A percentile compares a stretch with the other conserved stretches of the same genome.
phyloP scores from a whole-genome alignment of 2,888 invertebrate genomes.

The Petrolisthes cinctipes region DNA sequence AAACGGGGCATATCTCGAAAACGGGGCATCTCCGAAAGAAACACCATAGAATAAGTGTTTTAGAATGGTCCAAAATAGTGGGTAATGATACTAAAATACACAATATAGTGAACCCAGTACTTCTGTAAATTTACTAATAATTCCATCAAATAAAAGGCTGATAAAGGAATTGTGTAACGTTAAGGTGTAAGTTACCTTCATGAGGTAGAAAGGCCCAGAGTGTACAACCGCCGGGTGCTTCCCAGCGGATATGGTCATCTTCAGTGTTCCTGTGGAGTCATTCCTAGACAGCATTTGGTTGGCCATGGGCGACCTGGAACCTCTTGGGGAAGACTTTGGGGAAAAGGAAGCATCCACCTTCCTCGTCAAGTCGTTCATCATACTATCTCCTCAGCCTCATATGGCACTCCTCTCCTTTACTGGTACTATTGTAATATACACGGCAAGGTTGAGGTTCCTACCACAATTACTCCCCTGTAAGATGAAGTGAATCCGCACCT shows the following conservation, averaged over 20 bases:
- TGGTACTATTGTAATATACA: too few relatives aligned
- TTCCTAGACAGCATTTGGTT: conserved; percentile 60
- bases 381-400: neutral
- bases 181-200: conserved; percentile 77
- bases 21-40: too few relatives aligned
- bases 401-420: too few relatives aligned
- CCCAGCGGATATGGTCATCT: conserved; percentile 96
- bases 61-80: too few relatives aligned
- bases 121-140: too few relatives aligned
- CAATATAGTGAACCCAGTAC: too few relatives aligned
- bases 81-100: too few relatives aligned
- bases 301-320: conserved; percentile 65
- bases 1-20: too few relatives aligned
- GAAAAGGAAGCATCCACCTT: conserved; percentile 62
- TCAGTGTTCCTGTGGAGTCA: conserved; percentile 96
- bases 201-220: conserved; percentile 97
- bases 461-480: too few relatives aligned
- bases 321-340: conserved; percentile 65
- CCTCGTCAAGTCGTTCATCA: conserved; percentile 52
- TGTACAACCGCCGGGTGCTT: conserved; percentile 94
- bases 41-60: too few relatives aligned
- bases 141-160: neutral
- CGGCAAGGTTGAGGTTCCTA: too few relatives aligned
- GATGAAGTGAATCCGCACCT: too few relatives aligned
- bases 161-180: neutral